Evolutionary conservation across 2,797 vertebrate genomes (phyloP).

Genomic region (Esox lucius): DNA sequence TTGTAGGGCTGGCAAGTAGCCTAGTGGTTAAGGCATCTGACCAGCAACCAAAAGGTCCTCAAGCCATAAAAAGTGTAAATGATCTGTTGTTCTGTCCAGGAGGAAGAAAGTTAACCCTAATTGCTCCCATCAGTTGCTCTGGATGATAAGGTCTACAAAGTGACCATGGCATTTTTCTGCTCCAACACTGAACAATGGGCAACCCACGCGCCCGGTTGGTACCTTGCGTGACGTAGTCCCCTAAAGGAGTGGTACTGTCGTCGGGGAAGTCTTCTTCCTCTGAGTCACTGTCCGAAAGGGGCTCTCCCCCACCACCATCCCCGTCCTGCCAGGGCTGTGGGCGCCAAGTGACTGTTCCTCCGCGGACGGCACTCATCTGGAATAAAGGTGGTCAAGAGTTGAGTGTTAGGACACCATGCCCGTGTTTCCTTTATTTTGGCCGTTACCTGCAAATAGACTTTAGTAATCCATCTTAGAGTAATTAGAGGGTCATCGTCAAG

Average conservation of each 20-base stretch:
- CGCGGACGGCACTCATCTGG: constrained; percentile 76
- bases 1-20: too few relatives aligned
- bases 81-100: too few relatives aligned
- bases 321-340: constrained; percentile 82
- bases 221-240: constrained; percentile 81
- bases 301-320: constrained; percentile 74
- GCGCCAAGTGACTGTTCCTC: constrained; percentile 74
- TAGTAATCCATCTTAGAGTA: not conserved
- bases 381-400: constrained; percentile 15
- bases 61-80: too few relatives aligned
- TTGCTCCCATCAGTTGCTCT: not conserved
- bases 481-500: not conserved
- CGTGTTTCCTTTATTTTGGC: not conserved
- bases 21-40: too few relatives aligned
- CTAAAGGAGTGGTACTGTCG: constrained; percentile 78
- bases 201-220: not conserved
- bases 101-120: too few relatives aligned
- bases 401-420: not conserved
- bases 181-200: too few relatives aligned
- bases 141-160: not conserved
- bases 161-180: not conserved
- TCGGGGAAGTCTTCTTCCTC: constrained; percentile 84
- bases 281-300: constrained; percentile 80
- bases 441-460: not conserved
- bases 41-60: too few relatives aligned